Evolutionary conservation across 2,113 vertebrate genomes (phyloP).

Genomic region (Haliaeetus leucogaster): DNA sequence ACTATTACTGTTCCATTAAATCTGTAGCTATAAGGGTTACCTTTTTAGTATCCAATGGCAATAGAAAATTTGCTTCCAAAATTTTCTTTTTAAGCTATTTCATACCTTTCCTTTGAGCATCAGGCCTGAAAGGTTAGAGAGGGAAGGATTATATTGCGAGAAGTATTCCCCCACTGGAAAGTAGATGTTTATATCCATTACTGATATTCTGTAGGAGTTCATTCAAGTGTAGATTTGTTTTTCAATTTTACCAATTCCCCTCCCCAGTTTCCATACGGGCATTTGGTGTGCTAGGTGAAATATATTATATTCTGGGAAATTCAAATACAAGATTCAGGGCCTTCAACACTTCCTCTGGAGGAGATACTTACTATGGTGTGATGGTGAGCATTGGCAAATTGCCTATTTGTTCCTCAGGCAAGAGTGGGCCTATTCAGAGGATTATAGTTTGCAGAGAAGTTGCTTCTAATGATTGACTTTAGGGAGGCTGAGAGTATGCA

Average conservation of each 20-base stretch:
- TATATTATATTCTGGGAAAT: background rate
- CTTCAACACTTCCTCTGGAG: background rate
- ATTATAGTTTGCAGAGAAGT: background rate
- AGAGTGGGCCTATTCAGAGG: background rate
- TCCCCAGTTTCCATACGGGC: background rate
- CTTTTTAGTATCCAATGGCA: background rate
- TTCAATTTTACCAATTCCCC: background rate
- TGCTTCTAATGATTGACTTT: background rate
- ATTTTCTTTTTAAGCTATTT: background rate
- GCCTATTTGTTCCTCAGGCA: background rate
- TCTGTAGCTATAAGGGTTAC: background rate
- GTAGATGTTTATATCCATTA: background rate
- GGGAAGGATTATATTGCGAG: background rate
- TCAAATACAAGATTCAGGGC: background rate
- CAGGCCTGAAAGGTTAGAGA: background rate
- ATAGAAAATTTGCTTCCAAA: background rate
- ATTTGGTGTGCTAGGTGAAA: background rate
- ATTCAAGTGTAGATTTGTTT: background rate
- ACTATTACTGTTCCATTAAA: background rate
- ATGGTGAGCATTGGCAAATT: background rate
- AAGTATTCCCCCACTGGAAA: background rate
- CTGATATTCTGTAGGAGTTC: background rate
- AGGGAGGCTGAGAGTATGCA: background rate
- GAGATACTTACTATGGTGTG: background rate
- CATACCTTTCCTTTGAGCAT: background rate